phyloP scores from a whole-genome alignment of 2,113 vertebrate species.

The Plectropomus leopardus region DNA sequence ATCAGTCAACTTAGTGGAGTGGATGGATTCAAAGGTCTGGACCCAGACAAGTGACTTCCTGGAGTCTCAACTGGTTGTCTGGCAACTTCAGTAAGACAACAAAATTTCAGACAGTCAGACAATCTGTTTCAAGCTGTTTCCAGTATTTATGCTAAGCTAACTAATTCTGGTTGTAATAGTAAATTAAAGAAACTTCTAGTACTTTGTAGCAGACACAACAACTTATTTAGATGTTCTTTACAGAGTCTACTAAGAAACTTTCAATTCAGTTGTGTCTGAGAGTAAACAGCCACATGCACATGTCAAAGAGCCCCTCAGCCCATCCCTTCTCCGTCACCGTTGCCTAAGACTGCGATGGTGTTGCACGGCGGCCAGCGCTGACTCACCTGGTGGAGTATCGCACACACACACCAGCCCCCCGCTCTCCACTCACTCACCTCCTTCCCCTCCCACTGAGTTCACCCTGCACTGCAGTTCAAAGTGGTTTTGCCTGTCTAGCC shows the following conservation, averaged over 20 bases:
- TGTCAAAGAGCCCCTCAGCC: conserved; percentile 32
- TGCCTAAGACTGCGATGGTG: conserved; percentile 61
- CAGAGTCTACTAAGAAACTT: conserved; percentile 3
- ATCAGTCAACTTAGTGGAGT: no score
- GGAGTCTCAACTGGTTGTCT: not conserved
- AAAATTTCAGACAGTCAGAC: not conserved
- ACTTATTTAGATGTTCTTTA: not conserved
- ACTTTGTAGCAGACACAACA: not conserved
- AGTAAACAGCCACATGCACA: conserved; percentile 29
- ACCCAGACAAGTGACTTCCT: not conserved
- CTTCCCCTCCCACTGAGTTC: conserved; percentile 75
- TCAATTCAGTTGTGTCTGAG: not conserved
- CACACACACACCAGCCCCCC: conserved; percentile 57
- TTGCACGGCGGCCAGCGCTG: conserved; percentile 59
- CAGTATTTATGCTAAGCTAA: conserved; percentile 4
- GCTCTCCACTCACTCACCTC: conserved; percentile 72
- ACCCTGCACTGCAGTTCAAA: conserved; percentile 81
- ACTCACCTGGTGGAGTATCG: conserved; percentile 76
- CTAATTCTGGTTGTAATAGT: not conserved
- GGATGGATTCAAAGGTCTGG: no score
- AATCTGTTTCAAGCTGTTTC: no score
- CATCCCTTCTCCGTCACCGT: conserved; percentile 55
- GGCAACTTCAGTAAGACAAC: not conserved
- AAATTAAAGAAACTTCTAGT: not conserved
- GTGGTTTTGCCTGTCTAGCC: conserved; percentile 84